phyloP scores from a whole-genome alignment of 2,797 vertebrate species.

The Enteromius paludinosus region DNA sequence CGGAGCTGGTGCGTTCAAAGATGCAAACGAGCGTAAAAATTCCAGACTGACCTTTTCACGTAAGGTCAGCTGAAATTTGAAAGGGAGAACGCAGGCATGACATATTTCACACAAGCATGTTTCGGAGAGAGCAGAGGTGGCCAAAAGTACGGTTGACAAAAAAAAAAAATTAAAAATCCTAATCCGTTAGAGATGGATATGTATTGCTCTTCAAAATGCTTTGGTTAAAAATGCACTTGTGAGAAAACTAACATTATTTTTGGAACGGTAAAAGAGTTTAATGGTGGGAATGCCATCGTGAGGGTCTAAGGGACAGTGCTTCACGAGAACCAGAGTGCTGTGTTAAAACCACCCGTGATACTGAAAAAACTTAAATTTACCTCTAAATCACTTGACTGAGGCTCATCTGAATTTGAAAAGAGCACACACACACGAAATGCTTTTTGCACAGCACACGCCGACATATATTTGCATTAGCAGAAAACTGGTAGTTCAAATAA shows the following conservation, averaged over 20 bases:
- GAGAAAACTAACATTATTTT: slow-evolving; percentile 56
- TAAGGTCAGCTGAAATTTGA: slow-evolving; percentile 40
- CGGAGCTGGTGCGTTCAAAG: slow-evolving; percentile 40
- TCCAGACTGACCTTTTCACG: slow-evolving; percentile 54
- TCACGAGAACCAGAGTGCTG: slow-evolving; percentile 52
- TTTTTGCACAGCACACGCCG: slow-evolving; percentile 37
- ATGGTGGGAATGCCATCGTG: slow-evolving; percentile 55
- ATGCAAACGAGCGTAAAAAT: slow-evolving; percentile 53
- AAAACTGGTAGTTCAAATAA: slow-evolving; percentile 22
- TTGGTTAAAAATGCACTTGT: slow-evolving; percentile 77
- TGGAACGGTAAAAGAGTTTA: slow-evolving; percentile 55
- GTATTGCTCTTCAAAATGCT: slow-evolving; percentile 77
- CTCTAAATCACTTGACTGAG: slow-evolving; percentile 77
- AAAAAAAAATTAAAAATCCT: slow-evolving; percentile 26
- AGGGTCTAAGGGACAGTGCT: slow-evolving; percentile 52
- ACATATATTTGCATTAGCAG: slow-evolving; percentile 38
- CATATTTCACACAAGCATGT: slow-evolving; percentile 36
- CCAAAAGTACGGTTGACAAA: slow-evolving; percentile 31
- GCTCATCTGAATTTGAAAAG: slow-evolving; percentile 70
- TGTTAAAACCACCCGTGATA: slow-evolving; percentile 66
- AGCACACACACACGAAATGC: slow-evolving; percentile 50
- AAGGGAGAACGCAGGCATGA: slow-evolving; percentile 42
- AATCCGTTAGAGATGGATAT: slow-evolving; percentile 64
- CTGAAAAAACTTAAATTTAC: slow-evolving; percentile 77
- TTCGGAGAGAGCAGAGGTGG: slow-evolving; percentile 21